phyloP scores from a whole-genome alignment of 2,797 vertebrate genomes.

The Tragelaphus eurycerus region DNA sequence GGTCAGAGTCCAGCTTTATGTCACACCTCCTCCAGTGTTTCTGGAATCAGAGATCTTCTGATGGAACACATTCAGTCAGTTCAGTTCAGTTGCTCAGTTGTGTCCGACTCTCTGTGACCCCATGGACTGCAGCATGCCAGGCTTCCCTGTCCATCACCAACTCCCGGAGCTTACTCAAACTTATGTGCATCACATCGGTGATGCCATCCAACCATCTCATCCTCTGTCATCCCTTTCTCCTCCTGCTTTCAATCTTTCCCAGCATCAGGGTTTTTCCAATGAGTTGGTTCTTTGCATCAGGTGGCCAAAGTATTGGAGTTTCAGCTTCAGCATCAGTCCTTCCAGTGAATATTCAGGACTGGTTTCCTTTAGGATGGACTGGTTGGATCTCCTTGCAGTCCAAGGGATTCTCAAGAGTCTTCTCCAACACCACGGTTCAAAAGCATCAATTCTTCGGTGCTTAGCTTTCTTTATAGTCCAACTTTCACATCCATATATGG shows the following conservation, averaged over 20 bases:
- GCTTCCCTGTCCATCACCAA: background rate
- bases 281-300: background rate
- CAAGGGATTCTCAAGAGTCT: background rate
- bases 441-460: background rate
- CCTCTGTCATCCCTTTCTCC: background rate
- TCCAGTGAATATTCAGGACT: background rate
- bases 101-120: background rate
- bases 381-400: background rate
- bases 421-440: background rate
- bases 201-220: background rate
- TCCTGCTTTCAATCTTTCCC: background rate
- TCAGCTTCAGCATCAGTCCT: background rate
- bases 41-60: background rate
- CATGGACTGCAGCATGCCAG: background rate
- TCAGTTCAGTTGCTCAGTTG: background rate
- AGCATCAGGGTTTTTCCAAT: background rate
- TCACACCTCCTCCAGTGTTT: background rate
- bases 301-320: background rate
- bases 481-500: too few species aligned
- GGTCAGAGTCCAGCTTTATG: background rate
- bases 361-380: background rate
- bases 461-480: background rate
- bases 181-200: rapidly evolving
- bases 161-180: background rate
- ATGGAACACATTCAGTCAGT: background rate